phyloP scores from a whole-genome alignment of 2,888 invertebrate species.

The Cordylochernes scorpioides region DNA sequence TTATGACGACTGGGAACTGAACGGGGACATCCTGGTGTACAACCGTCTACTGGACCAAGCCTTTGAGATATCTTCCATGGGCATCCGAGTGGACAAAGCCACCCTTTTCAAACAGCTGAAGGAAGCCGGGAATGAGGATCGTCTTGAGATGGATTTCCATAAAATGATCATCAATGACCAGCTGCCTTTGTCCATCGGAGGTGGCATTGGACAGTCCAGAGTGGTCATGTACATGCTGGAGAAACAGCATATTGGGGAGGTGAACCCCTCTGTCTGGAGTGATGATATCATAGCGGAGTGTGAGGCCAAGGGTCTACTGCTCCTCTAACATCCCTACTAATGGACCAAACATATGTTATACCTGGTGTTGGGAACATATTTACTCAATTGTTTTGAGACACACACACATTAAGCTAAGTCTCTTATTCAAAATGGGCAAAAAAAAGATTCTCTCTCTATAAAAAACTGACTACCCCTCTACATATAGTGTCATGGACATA shows the following conservation, averaged over 20 bases:
- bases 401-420: no score
- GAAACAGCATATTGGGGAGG: conserved; percentile 4
- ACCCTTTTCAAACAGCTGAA: conserved; percentile 3
- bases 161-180: conserved; percentile 1
- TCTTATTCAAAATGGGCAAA: no score
- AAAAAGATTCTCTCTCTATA: no score
- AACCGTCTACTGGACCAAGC: conserved; percentile 2
- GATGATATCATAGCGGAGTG: no score
- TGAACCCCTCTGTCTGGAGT: conserved; percentile 4
- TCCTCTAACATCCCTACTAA: no score
- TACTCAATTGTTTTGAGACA: no score
- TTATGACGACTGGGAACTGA: conserved; percentile 6
- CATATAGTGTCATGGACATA: no score
- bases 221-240: conserved; percentile 4
- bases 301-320: no score
- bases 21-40: conserved; percentile 4
- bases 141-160: conserved; percentile 3
- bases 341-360: no score
- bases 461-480: no score
- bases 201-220: conserved; percentile 4
- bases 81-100: conserved; percentile 4
- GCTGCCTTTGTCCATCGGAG: conserved; percentile 4
- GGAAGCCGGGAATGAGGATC: not conserved
- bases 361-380: no score
- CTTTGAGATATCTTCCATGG: conserved; percentile 4